phyloP scores from a whole-genome alignment of 2,797 vertebrate genomes.

The Siniperca obscura region DNA sequence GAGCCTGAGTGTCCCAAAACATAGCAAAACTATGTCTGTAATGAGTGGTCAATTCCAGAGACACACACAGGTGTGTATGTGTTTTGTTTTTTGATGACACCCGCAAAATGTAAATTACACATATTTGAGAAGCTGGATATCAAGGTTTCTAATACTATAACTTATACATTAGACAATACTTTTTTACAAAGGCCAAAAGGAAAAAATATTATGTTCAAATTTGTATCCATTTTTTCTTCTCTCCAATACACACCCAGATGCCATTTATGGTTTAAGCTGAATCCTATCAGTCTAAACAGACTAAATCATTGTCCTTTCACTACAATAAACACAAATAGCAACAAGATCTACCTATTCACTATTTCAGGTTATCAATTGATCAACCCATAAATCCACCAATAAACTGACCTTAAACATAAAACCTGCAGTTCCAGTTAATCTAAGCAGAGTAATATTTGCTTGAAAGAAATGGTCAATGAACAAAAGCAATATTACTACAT shows the following conservation, averaged over 20 bases:
- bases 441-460: neutral
- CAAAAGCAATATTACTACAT: slow-evolving; percentile 4
- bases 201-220: neutral
- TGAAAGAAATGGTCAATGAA: neutral
- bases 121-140: neutral
- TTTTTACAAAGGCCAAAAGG: neutral
- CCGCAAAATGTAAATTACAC: neutral
- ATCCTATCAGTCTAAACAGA: neutral
- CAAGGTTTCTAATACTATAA: neutral
- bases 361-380: neutral
- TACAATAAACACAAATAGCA: neutral
- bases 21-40: neutral
- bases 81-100: neutral
- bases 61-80: neutral
- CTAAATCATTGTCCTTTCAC: neutral
- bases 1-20: neutral
- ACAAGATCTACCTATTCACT: neutral
- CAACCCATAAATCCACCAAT: neutral
- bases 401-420: neutral
- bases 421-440: slow-evolving; percentile 3
- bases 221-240: neutral
- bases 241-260: neutral
- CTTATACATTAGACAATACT: neutral
- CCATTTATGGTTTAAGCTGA: neutral
- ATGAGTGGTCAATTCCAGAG: neutral